Base-by-base conservation (phyloP, 2,113 vertebrate species). In the Pycnonotus jocosus region DNA sequence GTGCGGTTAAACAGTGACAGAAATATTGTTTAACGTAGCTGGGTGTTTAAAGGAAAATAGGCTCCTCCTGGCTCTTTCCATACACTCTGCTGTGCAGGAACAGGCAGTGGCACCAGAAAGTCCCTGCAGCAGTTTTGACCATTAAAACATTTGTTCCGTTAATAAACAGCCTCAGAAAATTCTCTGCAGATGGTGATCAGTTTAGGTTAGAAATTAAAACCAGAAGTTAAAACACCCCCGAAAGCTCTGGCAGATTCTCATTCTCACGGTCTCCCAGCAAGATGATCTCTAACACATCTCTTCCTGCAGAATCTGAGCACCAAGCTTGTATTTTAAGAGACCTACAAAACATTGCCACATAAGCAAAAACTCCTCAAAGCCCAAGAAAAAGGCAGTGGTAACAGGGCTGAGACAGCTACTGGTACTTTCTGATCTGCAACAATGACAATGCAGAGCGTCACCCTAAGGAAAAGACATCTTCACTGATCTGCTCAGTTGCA, bases 141-240 rank as follows among this genome's bases (percentile, higher is more conserved):
- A 47, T 25, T 1, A 38, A 71, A 78, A 15, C 2, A 2, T 62
- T 83, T 73, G 14, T 44, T 90, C 56, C 24, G 1, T 83, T 70
- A 78, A 74, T 57, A 93, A 90, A 66, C 60, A 44, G 37, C 40
- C 57, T 76, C 5, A 1, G 68, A 60, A 94, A 90, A 81, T 65
- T 65, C 62, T 65, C 74, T 17, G 37, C 82, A 68, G 76, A 33
- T 68, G 65, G 71, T 2, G 5, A 70, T 47, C 30, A 7, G 60
- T 77, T 93, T 66, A 60, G 48, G 58, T 58, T 81, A 62, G 80
- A 88, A 94, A 94, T 92, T 58, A 82, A 92, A 94, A 90, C 37
- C 44, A 51, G 91, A 88, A 92, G 56, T 54, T 54, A 51, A 66
- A 86, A 73, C 76, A 58, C 51, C 47, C 72, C 58, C 15, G 0